Evolutionary conservation across 2,888 invertebrate species (phyloP), one percentile per base, ranked within the genome.

Genomic region (Acleris literana): DNA sequence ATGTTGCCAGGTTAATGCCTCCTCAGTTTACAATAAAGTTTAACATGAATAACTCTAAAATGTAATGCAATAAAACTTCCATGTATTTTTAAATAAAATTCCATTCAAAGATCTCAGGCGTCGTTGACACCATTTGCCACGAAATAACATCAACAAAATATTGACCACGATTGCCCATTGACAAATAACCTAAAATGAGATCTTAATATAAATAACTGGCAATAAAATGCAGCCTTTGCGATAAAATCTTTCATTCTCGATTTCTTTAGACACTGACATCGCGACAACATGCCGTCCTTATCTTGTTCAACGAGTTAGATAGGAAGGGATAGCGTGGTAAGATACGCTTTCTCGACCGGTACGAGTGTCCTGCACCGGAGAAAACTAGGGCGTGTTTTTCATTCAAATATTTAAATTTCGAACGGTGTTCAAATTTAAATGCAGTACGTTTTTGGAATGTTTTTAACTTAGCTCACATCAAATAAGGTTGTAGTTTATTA

Each of bases 161-260:
- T 48, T 49, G 71, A 68, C 69, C 68, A 57, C 68, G 64, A 60
- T 64, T 60, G 58, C 25, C 57, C 63, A 67, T 57, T 59, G 67
- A 59, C 61, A 62, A 69, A 69, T 22, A 62, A 56, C 44, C 51
- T 57, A 44, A 53, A 54, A 44, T 56, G 56, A 48, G 43, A 59
- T 63, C 51, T 74, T 69, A 72, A 74, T 74, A 69, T 72, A 72
- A 72, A 39, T 44, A 56, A 46, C 44, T 29, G 64, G 20, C 17
- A 53, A 60, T 65, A 60, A 65, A 61, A 65, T 51, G 55, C 51
- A 65, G 55, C 48, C 60, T 65, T 60, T 43, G 51, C 60, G 55
- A 65, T 65, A 56, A 65, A 60, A 56, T 61, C 51, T 56, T 17
- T 60, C 49, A 60, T 39, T 11, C 46, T 60, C 43, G 55, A 60